Conservation (phyloP, 1,140 invertebrate species). For the Asobara japonica region DNA sequence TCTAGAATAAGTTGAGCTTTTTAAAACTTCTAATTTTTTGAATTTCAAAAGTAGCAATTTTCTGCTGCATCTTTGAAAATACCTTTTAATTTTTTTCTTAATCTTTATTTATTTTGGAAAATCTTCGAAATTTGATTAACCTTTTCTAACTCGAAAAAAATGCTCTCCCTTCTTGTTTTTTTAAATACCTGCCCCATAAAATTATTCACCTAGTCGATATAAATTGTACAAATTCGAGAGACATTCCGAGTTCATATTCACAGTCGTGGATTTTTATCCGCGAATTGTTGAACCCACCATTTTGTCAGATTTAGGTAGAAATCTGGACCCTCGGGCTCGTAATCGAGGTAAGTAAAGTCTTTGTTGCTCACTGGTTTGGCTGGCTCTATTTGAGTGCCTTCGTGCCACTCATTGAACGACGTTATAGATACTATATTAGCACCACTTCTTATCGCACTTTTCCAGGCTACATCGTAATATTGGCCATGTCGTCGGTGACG, state of each 20-base stretch:
- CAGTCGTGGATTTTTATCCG: conserved; percentile 41
- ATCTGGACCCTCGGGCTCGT: conserved; percentile 68
- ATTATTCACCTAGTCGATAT: too few relatives aligned
- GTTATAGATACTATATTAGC: conserved; percentile 68
- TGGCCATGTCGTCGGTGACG: conserved; percentile 70
- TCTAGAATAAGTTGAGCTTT: too few relatives aligned
- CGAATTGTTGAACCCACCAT: conserved; percentile 69
- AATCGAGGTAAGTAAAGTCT: conserved; percentile 68
- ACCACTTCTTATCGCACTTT: conserved; percentile 66
- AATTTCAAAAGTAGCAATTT: too few relatives aligned
- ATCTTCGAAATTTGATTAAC: too few relatives aligned
- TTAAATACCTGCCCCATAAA: too few relatives aligned
- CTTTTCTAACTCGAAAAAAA: too few relatives aligned
- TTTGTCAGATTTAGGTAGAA: conserved; percentile 72
- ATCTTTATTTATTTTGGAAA: too few relatives aligned
- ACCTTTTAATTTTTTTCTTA: too few relatives aligned
- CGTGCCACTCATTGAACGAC: conserved; percentile 73
- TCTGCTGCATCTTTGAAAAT: too few relatives aligned
- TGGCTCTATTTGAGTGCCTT: conserved; percentile 73
- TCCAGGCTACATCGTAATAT: conserved; percentile 70
- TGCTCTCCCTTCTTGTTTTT: too few relatives aligned
- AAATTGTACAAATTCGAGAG: background rate
- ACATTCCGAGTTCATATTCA: background rate
- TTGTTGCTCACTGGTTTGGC: conserved; percentile 64
- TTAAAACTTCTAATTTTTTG: too few relatives aligned